Percentiles rank a stretch among this genome's conserved stretches.
These are phyloP conservation scores for Cotesia typhae DNA, from an alignment of 1,140 invertebrate genomes.

Conservation along the genomic window DNA sequence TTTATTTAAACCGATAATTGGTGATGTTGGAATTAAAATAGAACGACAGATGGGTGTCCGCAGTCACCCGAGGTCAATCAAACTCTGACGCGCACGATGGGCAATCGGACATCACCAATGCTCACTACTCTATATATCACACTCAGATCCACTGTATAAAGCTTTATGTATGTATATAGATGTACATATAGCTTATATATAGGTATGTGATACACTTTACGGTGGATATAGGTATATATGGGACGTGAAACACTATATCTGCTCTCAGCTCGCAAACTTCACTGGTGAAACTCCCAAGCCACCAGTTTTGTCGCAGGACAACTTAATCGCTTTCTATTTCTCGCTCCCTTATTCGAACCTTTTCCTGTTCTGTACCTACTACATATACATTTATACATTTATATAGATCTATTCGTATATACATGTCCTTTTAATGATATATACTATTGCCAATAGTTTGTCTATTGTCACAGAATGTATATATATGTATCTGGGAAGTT, in stretches of 20 bases:
- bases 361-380: background rate
- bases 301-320: slow-evolving; percentile 33
- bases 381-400: too few species aligned
- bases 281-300: background rate
- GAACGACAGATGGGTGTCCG: slow-evolving; percentile 31
- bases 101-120: slow-evolving; percentile 29
- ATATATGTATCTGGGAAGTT: too few species aligned
- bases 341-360: slow-evolving; percentile 12
- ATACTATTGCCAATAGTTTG: background rate
- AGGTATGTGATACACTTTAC: too few species aligned
- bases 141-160: slow-evolving; percentile 11
- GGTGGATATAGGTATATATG: too few species aligned
- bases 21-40: slow-evolving; percentile 34
- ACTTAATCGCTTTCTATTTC: slow-evolving; percentile 7
- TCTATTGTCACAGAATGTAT: too few species aligned
- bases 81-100: slow-evolving; percentile 25
- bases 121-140: background rate
- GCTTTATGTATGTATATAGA: background rate
- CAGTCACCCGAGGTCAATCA: slow-evolving; percentile 35
- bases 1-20: slow-evolving; percentile 37
- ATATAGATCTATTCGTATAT: background rate
- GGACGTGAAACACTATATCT: background rate
- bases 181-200: too few species aligned
- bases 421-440: background rate
- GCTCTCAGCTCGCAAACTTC: background rate